phyloP scores from a whole-genome alignment of 2,888 invertebrate species.

The Tuberolachnus salignus region DNA sequence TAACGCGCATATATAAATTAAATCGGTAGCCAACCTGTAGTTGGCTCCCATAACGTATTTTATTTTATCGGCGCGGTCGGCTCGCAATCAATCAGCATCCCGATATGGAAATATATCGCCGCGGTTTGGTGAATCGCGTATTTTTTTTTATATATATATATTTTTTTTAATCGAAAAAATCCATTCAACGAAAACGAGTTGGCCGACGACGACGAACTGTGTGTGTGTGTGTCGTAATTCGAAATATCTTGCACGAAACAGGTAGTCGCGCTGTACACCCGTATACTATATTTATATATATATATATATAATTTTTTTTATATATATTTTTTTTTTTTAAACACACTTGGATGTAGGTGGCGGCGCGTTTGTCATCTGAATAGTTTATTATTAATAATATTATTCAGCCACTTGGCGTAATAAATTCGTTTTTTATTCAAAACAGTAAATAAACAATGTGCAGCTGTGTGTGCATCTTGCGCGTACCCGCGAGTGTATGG shows the following conservation, averaged over 20 bases:
- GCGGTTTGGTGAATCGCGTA: slow-evolving; percentile 25
- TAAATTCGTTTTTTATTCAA: slow-evolving; percentile 56
- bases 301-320: neutral
- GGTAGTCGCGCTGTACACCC: slow-evolving; percentile 24
- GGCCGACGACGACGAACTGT: slow-evolving; percentile 19
- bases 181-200: slow-evolving; percentile 47
- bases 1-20: neutral
- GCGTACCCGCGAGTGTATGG: neutral
- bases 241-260: slow-evolving; percentile 50
- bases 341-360: slow-evolving; percentile 44
- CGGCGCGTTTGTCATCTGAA: slow-evolving; percentile 55
- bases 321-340: neutral
- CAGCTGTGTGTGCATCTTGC: neutral
- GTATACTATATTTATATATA: neutral
- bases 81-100: slow-evolving; percentile 43
- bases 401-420: slow-evolving; percentile 48
- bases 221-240: slow-evolving; percentile 18
- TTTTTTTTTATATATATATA: no score
- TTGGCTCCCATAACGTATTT: slow-evolving; percentile 33
- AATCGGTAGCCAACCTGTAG: slow-evolving; percentile 49
- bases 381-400: slow-evolving; percentile 55
- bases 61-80: slow-evolving; percentile 20
- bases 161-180: slow-evolving; percentile 1
- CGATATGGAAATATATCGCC: slow-evolving; percentile 53
- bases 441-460: slow-evolving; percentile 55